A percentile compares a stretch with the other conserved stretches of the same genome.
These are phyloP conservation scores for Limnephilus rhombicus DNA, from an alignment of 2,888 invertebrate species.

Conservation along the genomic window DNA sequence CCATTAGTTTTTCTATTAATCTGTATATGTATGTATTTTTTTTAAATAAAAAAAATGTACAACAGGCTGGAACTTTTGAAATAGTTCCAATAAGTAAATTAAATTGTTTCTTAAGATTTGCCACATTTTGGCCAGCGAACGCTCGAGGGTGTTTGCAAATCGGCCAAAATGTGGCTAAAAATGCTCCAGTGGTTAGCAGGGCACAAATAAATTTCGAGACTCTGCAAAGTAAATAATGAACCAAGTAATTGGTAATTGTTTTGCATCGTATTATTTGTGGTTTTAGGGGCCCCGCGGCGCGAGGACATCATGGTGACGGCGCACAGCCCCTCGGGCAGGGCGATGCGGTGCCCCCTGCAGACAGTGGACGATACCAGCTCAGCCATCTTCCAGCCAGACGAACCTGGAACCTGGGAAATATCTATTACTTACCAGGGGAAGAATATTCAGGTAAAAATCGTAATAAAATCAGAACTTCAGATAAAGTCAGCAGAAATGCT, in stretches of 20 bases:
- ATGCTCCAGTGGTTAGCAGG: not conserved
- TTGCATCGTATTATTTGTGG: not conserved
- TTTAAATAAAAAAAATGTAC: too few relatives aligned
- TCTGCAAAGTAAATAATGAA: not conserved
- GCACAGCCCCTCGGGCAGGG: slow-evolving; percentile 91
- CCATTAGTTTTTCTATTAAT: too few relatives aligned
- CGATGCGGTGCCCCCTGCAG: slow-evolving; percentile 89
- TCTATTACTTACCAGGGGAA: slow-evolving; percentile 97
- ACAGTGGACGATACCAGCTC: slow-evolving; percentile 94
- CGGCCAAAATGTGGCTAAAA: not conserved
- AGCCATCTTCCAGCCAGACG: slow-evolving; percentile 97
- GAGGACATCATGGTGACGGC: slow-evolving; percentile 96
- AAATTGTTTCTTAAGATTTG: too few relatives aligned
- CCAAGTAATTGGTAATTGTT: not conserved
- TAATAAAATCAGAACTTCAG: not conserved
- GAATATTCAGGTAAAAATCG: slow-evolving; percentile 84
- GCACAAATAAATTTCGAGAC: not conserved
- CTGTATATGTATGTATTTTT: too few relatives aligned
- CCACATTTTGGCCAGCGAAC: too few relatives aligned
- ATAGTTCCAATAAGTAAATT: too few relatives aligned
- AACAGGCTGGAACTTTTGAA: too few relatives aligned
- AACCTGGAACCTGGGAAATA: slow-evolving; percentile 98
- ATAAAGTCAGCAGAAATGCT: too few relatives aligned
- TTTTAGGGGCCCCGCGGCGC: slow-evolving; percentile 84
- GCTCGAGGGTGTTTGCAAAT: not conserved